phyloP scores from a whole-genome alignment of 2,113 vertebrate genomes.

The Leucoraja erinaceus region DNA sequence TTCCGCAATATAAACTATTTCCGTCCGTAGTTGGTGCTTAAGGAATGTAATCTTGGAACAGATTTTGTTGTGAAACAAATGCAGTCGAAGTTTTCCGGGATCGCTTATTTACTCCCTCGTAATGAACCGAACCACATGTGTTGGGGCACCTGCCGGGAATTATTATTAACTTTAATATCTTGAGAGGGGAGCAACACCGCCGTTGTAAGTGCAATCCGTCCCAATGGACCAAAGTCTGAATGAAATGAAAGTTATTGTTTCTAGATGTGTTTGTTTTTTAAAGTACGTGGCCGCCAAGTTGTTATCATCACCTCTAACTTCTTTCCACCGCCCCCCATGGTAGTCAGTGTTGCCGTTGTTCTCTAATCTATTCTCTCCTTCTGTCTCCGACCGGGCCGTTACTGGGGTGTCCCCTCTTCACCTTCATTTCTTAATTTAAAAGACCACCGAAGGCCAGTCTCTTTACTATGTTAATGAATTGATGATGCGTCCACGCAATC shows the following conservation, averaged over 20 bases:
- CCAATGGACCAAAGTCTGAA: background rate
- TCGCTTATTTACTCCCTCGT: background rate
- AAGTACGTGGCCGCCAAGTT: slow-evolving; percentile 48
- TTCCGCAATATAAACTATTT: too few species aligned
- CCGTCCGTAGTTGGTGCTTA: background rate
- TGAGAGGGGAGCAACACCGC: background rate
- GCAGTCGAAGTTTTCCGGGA: background rate
- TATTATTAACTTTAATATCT: background rate
- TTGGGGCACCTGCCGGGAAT: background rate
- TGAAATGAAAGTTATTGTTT: slow-evolving; percentile 45
- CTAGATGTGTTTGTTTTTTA: slow-evolving; percentile 52
- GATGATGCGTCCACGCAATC: background rate
- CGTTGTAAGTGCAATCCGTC: too few species aligned
- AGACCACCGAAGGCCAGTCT: background rate
- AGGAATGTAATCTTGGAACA: background rate
- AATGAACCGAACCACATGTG: background rate
- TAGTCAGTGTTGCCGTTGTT: background rate
- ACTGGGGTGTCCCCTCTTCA: background rate
- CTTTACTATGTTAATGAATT: background rate
- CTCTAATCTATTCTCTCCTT: too few species aligned
- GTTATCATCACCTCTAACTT: slow-evolving; percentile 41
- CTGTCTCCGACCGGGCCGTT: background rate
- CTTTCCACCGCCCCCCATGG: background rate
- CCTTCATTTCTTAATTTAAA: background rate
- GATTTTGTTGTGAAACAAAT: background rate